These are phyloP conservation scores for Cliona cf. orientalis DNA, from an alignment of 37 sponge, comb jelly and placozoan species.

Conservation along the genomic window DNA sequence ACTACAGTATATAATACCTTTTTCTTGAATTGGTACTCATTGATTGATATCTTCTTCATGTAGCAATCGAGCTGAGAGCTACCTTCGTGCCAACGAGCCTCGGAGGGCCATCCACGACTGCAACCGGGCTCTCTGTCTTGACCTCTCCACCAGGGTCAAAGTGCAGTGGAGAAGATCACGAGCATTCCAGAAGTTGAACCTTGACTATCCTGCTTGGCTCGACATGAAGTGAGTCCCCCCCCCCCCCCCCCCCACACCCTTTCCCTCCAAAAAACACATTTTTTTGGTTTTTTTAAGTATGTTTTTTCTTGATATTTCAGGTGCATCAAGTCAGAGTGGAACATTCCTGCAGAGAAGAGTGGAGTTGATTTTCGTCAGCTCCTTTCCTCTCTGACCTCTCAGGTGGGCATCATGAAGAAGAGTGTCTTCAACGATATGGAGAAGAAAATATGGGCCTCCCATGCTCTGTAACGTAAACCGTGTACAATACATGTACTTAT, in stretches of 20 bases:
- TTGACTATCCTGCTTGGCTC: constrained; percentile 46
- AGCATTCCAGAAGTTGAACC: constrained; percentile 32
- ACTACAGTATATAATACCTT: too few species aligned
- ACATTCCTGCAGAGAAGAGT: not conserved
- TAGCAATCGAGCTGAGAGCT: constrained; percentile 60
- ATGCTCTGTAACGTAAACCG: not conserved
- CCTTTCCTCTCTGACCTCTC: not conserved
- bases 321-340: constrained; percentile 42
- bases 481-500: not conserved
- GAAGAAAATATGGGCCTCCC: not conserved
- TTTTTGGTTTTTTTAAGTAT: too few species aligned
- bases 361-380: constrained; percentile 27
- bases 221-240: constrained; percentile 57
- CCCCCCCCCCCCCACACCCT: not conserved
- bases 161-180: constrained; percentile 50
- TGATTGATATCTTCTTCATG: not conserved
- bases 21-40: too few species aligned
- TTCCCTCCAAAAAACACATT: not conserved
- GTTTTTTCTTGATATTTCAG: not conserved
- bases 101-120: constrained; percentile 48
- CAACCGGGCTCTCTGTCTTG: constrained; percentile 51
- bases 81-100: constrained; percentile 13
- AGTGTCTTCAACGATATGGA: not conserved
- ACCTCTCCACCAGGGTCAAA: constrained; percentile 16
- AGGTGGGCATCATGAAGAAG: not conserved